Base-by-base conservation (phyloP, 1,140 invertebrate genomes). In the Cyrtorhinus lividipennis region DNA sequence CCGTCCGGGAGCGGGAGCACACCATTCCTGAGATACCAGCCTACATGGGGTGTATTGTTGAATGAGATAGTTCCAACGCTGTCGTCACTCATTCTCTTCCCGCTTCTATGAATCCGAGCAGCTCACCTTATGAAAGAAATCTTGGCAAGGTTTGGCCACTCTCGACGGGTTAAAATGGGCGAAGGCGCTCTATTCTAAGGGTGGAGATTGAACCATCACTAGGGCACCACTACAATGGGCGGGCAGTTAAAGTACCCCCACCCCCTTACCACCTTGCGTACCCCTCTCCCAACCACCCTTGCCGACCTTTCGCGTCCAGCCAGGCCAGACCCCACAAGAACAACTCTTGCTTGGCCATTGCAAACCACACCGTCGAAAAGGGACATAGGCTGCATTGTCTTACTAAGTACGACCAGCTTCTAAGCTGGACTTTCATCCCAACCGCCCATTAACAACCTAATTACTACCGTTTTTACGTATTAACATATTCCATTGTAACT, bases 401-500 rank as follows among this genome's bases (percentile, higher is more conserved):
- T 53, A 53, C 48, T n/a, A 22, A 20, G 5, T 12, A 22, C 12
- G 3, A 53, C 10, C 48, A 53, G 8, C 10, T 20, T 53, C 48
- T 53, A 20, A 38, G 12, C 48, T 20, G 8, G 48, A 53, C 48
- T 53, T 53, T 20, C 48, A 22, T 53, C 48, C 18, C 48, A 20
- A 53, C 48, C 20, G 48, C 48, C 48, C 48, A 53, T 53, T 53
- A 53, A 12, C 48, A 53, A 53, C 48, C 48, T 53, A 53, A 53
- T 53, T 53, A 15, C 48, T 53, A 53, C 18, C 48, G 12, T 22
- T 53, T 22, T 53, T 22, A 53, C 48, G 18, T 22, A 53, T 53
- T 53, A 53, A 53, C 48, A 53, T 53, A 53, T 53, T 53, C 48
- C 48, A 53, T 53, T 53, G 48, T 53, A 53, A 22, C 8, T 20